Evolutionary conservation across 2,888 invertebrate genomes (phyloP).

Genomic region (Stegophylla sp.): DNA sequence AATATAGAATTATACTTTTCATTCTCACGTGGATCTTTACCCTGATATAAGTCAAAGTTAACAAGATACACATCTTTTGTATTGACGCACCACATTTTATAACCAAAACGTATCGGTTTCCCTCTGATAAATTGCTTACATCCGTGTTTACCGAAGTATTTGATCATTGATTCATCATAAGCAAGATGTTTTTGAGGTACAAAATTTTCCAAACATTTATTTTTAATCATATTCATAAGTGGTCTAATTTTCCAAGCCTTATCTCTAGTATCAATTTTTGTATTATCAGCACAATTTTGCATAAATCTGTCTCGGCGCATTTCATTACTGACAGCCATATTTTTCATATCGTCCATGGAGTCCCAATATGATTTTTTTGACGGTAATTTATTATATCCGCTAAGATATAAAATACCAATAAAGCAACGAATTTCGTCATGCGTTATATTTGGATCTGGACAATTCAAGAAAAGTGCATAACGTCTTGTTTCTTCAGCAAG

Average conservation of each 20-base stretch:
- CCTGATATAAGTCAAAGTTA: constrained; percentile 59
- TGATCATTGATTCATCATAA: constrained; percentile 36
- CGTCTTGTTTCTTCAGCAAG: constrained; percentile 40
- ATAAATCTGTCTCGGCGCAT: constrained; percentile 59
- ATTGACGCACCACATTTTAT: constrained; percentile 63
- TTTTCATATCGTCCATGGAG: constrained; percentile 53
- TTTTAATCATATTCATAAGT: constrained; percentile 57
- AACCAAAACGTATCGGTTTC: constrained; percentile 64
- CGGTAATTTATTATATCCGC: constrained; percentile 60
- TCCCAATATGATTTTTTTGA: constrained; percentile 60
- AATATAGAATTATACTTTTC: neutral
- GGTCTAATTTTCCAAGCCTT: constrained; percentile 62
- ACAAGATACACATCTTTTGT: constrained; percentile 21
- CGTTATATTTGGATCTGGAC: neutral
- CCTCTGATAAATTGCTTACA: constrained; percentile 62
- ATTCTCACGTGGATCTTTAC: constrained; percentile 49
- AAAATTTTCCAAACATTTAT: constrained; percentile 13
- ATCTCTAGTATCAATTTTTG: constrained; percentile 60
- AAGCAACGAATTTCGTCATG: constrained; percentile 55
- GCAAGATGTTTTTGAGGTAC: neutral
- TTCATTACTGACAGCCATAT: constrained; percentile 43
- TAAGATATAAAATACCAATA: constrained; percentile 54
- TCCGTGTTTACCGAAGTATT: constrained; percentile 19
- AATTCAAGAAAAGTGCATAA: constrained; percentile 59
- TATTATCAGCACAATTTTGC: constrained; percentile 60